These are phyloP conservation scores for Gambusia affinis DNA, from an alignment of 2,113 vertebrate species.

Conservation along the genomic window DNA sequence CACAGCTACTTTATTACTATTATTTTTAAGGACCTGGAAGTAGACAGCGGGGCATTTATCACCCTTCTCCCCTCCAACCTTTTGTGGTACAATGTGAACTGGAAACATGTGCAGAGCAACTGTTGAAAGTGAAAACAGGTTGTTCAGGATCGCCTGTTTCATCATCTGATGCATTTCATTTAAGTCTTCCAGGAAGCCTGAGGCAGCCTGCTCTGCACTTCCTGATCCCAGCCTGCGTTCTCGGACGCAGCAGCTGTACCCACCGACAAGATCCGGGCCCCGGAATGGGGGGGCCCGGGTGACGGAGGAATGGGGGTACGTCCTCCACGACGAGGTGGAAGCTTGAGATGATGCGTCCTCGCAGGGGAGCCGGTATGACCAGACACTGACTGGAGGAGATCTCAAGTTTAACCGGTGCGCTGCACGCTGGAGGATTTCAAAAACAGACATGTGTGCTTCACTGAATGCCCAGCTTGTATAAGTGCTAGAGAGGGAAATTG, in stretches of 20 bases:
- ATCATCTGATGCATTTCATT: slow-evolving; percentile 24
- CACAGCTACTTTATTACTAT: not conserved
- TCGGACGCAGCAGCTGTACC: slow-evolving; percentile 10
- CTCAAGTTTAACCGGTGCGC: slow-evolving; percentile 3
- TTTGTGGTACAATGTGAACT: slow-evolving; percentile 30
- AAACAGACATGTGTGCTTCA: not conserved
- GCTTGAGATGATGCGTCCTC: not conserved
- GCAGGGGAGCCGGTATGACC: too few relatives aligned
- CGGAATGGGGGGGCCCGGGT: too few relatives aligned
- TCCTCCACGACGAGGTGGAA: too few relatives aligned
- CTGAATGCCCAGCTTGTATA: too few relatives aligned
- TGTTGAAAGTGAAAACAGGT: slow-evolving; percentile 77
- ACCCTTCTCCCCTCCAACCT: not conserved
- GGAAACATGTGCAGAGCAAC: slow-evolving; percentile 28
- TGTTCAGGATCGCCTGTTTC: slow-evolving; percentile 66
- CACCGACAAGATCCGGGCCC: not conserved
- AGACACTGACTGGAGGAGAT: too few relatives aligned
- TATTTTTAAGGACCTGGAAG: not conserved
- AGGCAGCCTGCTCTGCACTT: slow-evolving; percentile 45
- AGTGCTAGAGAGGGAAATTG: not conserved
- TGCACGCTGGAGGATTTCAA: slow-evolving; percentile 1
- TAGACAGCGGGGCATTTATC: not conserved
- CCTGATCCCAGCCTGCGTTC: slow-evolving; percentile 38
- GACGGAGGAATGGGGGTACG: not conserved
- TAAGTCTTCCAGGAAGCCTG: slow-evolving; percentile 22